phyloP scores from a whole-genome alignment of 2,888 invertebrate genomes.

The Meteorus cinctellus region DNA sequence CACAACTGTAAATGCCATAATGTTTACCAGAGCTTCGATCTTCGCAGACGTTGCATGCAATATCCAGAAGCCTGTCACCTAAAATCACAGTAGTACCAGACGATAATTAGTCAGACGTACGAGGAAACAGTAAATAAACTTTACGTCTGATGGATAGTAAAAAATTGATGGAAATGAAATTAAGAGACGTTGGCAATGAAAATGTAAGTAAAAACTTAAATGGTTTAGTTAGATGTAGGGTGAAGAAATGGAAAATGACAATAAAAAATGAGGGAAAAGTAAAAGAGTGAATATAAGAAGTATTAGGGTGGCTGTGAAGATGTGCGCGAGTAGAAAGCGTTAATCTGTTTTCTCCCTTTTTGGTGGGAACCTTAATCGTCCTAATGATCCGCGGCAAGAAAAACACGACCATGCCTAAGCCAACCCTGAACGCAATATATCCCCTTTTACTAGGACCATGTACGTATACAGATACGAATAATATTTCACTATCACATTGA shows the following conservation, averaged over 20 bases:
- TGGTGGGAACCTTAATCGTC: constrained; percentile 69
- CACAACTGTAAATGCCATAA: constrained; percentile 99
- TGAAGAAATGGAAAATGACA: background rate
- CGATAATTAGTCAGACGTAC: constrained; percentile 25
- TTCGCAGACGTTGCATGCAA: constrained; percentile 98
- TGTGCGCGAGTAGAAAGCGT: constrained; percentile 37
- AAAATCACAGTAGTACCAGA: constrained; percentile 55
- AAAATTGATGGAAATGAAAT: background rate
- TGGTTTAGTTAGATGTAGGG: background rate
- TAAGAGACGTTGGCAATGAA: background rate
- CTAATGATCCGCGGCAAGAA: constrained; percentile 73
- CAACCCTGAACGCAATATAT: constrained; percentile 62
- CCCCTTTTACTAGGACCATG: constrained; percentile 60
- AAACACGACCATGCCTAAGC: constrained; percentile 70
- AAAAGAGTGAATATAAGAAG: constrained; percentile 44
- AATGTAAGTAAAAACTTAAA: background rate
- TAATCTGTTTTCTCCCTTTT: constrained; percentile 71
- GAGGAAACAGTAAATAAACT: background rate
- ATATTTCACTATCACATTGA: background rate
- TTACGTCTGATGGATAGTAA: background rate
- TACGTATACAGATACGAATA: constrained; percentile 49
- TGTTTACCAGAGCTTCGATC: constrained; percentile 99
- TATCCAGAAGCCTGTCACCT: constrained; percentile 98
- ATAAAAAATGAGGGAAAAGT: constrained; percentile 19
- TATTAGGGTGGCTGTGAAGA: constrained; percentile 30